Evolutionary conservation across 1,140 invertebrate species (phyloP), one percentile per base, ranked within the genome.

Genomic region (Heliconius hewitsoni): DNA sequence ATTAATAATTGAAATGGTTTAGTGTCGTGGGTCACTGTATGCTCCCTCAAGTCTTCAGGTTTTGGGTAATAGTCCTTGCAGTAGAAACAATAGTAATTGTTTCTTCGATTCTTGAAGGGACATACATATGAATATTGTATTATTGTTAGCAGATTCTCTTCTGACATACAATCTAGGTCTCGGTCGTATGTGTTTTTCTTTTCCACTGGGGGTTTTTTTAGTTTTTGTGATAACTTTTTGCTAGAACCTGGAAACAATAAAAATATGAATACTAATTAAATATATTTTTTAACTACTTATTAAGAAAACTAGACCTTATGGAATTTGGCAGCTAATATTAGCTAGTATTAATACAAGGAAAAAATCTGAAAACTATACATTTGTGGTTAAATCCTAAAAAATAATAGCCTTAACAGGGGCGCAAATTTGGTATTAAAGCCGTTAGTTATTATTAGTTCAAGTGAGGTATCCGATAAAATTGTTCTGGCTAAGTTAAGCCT

Each of bases 1-100:
- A 93, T 93, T 1, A 93, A 75, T 0, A 93, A 77, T 66, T 93
- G 90, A 78, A 94, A 94, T 1, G 91, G 91, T 79, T 93, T 94
- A 0, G 93, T 93, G 81, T 94, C 91, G 71, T 94, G 93, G 2
- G 88, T 86, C 0, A 89, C 76, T 0, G 92, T 94, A 71, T 94
- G 93, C 18, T 93, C 92, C 27, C 93, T 79, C n/a, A 94, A 76
- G 72, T 94, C 93, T 71, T 94, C 92, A 0, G 93, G 93, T 72
- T 93, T 93, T 1, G 92, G 89, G 66, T 90, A 94, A 52, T 93
- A 93, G 46, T 93, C 91, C 71, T 93, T 94, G 76, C 93, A 94
- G 74, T 94, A 94, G 79, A 93, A 94, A 77, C 93, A 94, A 73
- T 94, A 94, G 57, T 93, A 94, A 55, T 94, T 94, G 39, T 93